A percentile compares a stretch with the other conserved stretches of the same genome.
Conservation (phyloP, 2,888 invertebrate genomes). For the Apomyelois bistriatella region DNA sequence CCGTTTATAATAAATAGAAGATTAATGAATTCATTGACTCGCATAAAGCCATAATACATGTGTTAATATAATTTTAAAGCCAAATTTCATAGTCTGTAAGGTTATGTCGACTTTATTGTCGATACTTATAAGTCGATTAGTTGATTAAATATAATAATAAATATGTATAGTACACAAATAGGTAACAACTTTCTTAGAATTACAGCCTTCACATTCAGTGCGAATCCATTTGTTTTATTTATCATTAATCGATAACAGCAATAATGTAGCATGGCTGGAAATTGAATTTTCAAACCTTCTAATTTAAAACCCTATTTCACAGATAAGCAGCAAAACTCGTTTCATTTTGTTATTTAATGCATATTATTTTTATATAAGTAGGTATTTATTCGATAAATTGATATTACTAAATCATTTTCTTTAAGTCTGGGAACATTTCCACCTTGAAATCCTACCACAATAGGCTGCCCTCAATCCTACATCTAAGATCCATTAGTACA, state of each 20-base stretch:
- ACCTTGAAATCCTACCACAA: slow-evolving; percentile 13
- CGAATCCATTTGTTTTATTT: slow-evolving; percentile 15
- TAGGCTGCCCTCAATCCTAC: slow-evolving; percentile 36
- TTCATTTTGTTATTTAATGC: neutral
- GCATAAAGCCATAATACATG: slow-evolving; percentile 74
- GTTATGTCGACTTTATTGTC: slow-evolving; percentile 69
- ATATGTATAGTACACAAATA: slow-evolving; percentile 66
- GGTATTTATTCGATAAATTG: no score
- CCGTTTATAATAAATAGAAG: slow-evolving; percentile 61
- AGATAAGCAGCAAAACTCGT: neutral
- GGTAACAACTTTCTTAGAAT: slow-evolving; percentile 71
- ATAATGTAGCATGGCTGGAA: slow-evolving; percentile 1
- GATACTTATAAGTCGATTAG: slow-evolving; percentile 70
- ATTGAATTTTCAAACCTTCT: neutral
- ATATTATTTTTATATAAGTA: neutral
- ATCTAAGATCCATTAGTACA: slow-evolving; percentile 45
- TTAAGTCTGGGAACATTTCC: neutral
- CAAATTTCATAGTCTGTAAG: slow-evolving; percentile 80
- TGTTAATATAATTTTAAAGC: slow-evolving; percentile 77
- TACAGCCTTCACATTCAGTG: slow-evolving; percentile 56
- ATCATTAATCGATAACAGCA: neutral
- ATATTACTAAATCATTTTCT: slow-evolving; percentile 2
- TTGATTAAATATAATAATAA: slow-evolving; percentile 67
- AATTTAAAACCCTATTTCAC: neutral
- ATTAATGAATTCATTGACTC: slow-evolving; percentile 69